Percentiles rank a stretch among this genome's conserved stretches.
These are phyloP conservation scores for Hipposideros larvatus DNA, from an alignment of 2,797 vertebrate species.

Conservation along the genomic window DNA sequence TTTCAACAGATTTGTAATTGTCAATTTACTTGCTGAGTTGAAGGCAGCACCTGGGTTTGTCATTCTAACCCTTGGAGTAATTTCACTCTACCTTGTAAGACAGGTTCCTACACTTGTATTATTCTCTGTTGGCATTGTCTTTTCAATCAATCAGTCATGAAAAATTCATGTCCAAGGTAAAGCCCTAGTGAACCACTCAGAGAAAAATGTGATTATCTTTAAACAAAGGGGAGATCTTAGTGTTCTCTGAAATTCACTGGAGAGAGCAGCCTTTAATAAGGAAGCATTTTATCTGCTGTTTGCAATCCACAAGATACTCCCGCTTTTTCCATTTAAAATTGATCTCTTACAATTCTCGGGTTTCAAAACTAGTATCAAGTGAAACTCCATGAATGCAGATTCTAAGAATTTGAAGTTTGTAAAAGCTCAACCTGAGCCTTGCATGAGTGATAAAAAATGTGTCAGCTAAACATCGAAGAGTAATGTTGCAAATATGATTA, in stretches of 20 bases:
- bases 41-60: conserved; percentile 78
- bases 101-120: conserved; percentile 55
- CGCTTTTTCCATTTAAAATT: conserved; percentile 57
- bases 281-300: conserved; percentile 70
- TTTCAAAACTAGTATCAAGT: conserved; percentile 61
- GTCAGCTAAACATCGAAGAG: not conserved
- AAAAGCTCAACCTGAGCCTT: conserved; percentile 46
- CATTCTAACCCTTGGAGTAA: conserved; percentile 82
- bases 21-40: conserved; percentile 84
- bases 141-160: conserved; percentile 79
- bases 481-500: conserved; percentile 20
- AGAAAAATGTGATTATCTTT: conserved; percentile 69
- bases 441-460: conserved; percentile 11
- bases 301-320: conserved; percentile 43
- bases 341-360: conserved; percentile 53
- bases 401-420: conserved; percentile 59
- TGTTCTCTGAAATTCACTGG: conserved; percentile 21
- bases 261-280: conserved; percentile 51
- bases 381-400: conserved; percentile 29
- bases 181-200: conserved; percentile 61
- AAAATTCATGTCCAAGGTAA: conserved; percentile 70
- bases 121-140: conserved; percentile 61
- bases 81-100: conserved; percentile 83
- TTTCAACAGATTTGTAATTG: conserved; percentile 86
- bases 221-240: conserved; percentile 50